phyloP scores from a whole-genome alignment of 2,888 invertebrate species.

The Anthophora plumipes region DNA sequence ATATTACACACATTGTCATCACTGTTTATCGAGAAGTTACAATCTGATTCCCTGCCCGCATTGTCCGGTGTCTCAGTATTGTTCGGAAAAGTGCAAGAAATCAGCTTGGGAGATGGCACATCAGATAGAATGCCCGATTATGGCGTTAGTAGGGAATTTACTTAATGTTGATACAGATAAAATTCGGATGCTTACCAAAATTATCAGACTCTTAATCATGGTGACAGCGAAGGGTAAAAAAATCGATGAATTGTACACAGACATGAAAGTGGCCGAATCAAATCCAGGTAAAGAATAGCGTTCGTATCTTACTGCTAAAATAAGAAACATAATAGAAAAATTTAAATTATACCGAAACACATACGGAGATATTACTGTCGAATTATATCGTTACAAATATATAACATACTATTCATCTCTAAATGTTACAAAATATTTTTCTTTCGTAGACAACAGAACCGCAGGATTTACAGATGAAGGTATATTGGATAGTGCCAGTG shows the following conservation, averaged over 20 bases:
- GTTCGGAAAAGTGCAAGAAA: conserved; percentile 79
- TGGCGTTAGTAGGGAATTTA: conserved; percentile 76
- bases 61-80: conserved; percentile 81
- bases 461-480: conserved; percentile 82
- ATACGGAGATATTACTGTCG: not conserved
- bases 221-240: conserved; percentile 78
- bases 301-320: conserved; percentile 36
- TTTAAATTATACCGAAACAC: not conserved
- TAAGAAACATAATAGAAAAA: conserved; percentile 24
- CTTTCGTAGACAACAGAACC: conserved; percentile 78
- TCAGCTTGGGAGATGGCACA: conserved; percentile 79
- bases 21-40: conserved; percentile 79
- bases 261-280: conserved; percentile 77
- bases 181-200: conserved; percentile 81
- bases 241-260: conserved; percentile 77
- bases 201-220: conserved; percentile 79
- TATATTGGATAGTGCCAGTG: conserved; percentile 75
- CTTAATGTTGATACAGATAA: conserved; percentile 81
- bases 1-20: conserved; percentile 82
- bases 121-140: conserved; percentile 78
- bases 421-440: conserved; percentile 14
- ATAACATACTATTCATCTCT: conserved; percentile 33
- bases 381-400: conserved; percentile 1
- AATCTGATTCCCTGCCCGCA: conserved; percentile 80
- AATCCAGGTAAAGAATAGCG: conserved; percentile 76